phyloP scores from a whole-genome alignment of 1,140 invertebrate species.

The Dendrolimus kikuchii region DNA sequence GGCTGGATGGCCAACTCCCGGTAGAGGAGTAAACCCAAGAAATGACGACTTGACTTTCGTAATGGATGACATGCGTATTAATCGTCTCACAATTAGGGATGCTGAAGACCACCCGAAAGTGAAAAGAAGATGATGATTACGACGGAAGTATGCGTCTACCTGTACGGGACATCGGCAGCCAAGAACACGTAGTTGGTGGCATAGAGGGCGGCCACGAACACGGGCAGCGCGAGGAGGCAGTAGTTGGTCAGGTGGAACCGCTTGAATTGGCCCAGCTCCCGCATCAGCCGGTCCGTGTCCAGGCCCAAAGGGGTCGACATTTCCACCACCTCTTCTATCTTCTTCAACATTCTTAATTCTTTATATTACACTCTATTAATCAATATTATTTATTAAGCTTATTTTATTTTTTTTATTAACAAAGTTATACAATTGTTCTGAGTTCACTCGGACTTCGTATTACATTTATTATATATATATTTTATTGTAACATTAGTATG shows the following conservation, averaged over 20 bases:
- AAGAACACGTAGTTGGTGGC: slow-evolving; percentile 52
- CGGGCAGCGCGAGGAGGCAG: slow-evolving; percentile 31
- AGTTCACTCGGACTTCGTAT: no score
- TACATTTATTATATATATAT: no score
- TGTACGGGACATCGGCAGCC: slow-evolving; percentile 48
- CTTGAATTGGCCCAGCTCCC: slow-evolving; percentile 47
- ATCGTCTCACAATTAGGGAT: neutral
- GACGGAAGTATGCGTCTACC: slow-evolving; percentile 18
- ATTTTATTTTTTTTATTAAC: no score
- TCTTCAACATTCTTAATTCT: neutral
- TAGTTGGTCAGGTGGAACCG: slow-evolving; percentile 46
- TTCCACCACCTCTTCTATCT: neutral
- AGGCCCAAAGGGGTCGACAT: slow-evolving; percentile 9
- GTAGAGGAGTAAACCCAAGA: no score
- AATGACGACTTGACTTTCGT: no score
- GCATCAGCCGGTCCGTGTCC: slow-evolving; percentile 42
- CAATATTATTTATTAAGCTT: no score
- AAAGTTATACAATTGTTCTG: no score
- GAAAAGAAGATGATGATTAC: neutral
- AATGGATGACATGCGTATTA: no score
- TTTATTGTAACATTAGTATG: no score
- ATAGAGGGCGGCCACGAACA: slow-evolving; percentile 35
- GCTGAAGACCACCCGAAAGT: neutral
- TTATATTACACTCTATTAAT: neutral
- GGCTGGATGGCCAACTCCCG: no score